Evolutionary conservation across 2,113 vertebrate species (phyloP).

Genomic region (Tetraodon nigroviridis): DNA sequence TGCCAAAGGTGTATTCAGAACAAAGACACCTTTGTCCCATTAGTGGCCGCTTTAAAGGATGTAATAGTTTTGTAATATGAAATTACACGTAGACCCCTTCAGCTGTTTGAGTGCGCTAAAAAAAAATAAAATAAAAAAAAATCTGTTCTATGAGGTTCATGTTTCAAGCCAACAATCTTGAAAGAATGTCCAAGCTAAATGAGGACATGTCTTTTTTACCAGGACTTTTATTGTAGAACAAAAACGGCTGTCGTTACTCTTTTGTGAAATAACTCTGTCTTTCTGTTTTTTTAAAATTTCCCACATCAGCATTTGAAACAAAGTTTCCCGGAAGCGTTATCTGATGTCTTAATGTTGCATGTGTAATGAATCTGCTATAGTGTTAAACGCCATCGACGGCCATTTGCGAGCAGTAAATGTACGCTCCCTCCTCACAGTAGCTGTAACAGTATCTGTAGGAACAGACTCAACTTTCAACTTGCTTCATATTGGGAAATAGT

Average conservation of each 20-base stretch:
- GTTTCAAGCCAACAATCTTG: too few species aligned
- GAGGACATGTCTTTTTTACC: too few species aligned
- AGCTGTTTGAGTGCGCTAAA: not conserved
- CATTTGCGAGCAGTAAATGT: constrained; percentile 43
- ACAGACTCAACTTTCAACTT: too few species aligned
- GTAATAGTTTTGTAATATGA: constrained; percentile 30
- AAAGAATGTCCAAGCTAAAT: too few species aligned
- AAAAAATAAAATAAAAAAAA: too few species aligned
- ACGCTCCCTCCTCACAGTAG: constrained; percentile 4
- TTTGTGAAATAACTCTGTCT: too few species aligned
- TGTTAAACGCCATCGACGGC: constrained; percentile 22
- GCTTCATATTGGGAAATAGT: too few species aligned
- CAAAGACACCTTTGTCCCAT: constrained; percentile 34
- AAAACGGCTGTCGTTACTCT: too few species aligned
- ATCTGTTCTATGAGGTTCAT: too few species aligned
- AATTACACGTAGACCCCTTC: constrained; percentile 12
- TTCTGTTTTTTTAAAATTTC: constrained; percentile 18
- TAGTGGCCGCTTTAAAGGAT: constrained; percentile 33
- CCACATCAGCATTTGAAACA: constrained; percentile 32
- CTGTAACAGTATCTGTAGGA: not conserved
- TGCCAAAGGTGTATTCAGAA: constrained; percentile 21
- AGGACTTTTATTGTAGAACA: too few species aligned
- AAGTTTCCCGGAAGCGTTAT: constrained; percentile 42
- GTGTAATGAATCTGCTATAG: constrained; percentile 34
- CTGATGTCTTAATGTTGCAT: constrained; percentile 41